Evolutionary conservation across 1,140 invertebrate species (phyloP), one percentile per base, ranked within the genome.

Genomic region (Aphaenogaster floridana): DNA sequence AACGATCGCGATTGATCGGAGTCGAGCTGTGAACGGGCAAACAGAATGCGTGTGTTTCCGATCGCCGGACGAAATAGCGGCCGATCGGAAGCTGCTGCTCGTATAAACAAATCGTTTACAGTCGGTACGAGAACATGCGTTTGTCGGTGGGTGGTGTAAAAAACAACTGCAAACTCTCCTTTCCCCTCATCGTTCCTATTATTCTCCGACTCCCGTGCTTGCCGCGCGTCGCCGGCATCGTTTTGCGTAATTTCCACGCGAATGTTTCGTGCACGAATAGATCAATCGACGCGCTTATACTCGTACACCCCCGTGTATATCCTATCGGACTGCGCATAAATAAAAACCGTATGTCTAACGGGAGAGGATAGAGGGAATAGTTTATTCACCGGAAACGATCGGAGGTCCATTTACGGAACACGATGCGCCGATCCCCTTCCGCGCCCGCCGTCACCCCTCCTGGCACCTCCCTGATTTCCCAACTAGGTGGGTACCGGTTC

Each of bases 371-470:
- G 13, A 57, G 21, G 17, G 68, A 85, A 78, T 88, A 28, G 66
- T 92, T 90, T 89, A 91, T 92, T 91, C 89, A 88, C 68, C 45
- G 81, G 69, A 63, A 86, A 92, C 52, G 71, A 92, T 89, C 83
- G 80, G 36, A 90, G 81, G 57, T 86, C 81, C 88, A 90, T 92
- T 92, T 86, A 76, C 57, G 68, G 63, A 91, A 91, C 86, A 79
- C 85, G 71, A 89, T 74, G 11, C 66, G 54, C 57, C 48, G 74
- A 13, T 66, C 28, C 15, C 52, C n/a, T 71, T 50, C 57, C 36
- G 42, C 66, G 48, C n/a, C 36, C 52, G 36, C 61, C 76, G 34
- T 42, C 78, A 45, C 3, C 34, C 66, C 66, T 54, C 21, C 39
- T 45, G 36, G 13, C 48, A 28, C 48, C 59, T 57, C 28, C 17